phyloP scores from a whole-genome alignment of 1,140 invertebrate species.

The Lepidurus apus region DNA sequence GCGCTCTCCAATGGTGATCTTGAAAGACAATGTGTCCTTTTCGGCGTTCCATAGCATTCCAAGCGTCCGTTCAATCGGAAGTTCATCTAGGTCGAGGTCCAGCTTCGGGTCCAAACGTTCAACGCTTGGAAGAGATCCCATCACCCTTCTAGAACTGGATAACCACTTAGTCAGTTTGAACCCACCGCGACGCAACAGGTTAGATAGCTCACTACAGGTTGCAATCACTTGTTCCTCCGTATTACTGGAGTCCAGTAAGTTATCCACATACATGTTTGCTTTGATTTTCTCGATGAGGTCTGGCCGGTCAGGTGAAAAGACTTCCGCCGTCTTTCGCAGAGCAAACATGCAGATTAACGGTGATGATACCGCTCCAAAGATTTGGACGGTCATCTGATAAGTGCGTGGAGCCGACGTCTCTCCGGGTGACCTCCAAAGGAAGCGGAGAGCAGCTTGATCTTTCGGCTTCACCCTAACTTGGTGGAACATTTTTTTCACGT shows the following conservation, averaged over 20 bases:
- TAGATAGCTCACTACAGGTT: neutral
- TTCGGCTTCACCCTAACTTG: slow-evolving; percentile 26
- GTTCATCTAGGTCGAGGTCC: slow-evolving; percentile 38
- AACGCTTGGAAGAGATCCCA: neutral
- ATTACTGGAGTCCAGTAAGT: slow-evolving; percentile 31
- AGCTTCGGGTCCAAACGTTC: neutral
- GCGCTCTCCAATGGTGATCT: too few species aligned
- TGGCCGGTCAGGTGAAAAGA: too few species aligned
- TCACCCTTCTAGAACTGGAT: neutral
- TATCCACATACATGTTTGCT: slow-evolving; percentile 34
- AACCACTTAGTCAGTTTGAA: slow-evolving; percentile 18
- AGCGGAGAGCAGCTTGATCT: slow-evolving; percentile 32
- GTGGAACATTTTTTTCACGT: slow-evolving; percentile 33
- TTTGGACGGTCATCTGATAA: slow-evolving; percentile 33
- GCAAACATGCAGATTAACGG: too few species aligned
- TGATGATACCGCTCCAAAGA: too few species aligned
- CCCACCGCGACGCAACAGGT: neutral
- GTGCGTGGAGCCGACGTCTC: neutral
- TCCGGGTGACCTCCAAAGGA: slow-evolving; percentile 33
- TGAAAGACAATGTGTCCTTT: neutral
- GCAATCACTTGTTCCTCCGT: slow-evolving; percentile 32
- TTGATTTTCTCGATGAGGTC: too few species aligned
- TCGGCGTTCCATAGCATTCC: slow-evolving; percentile 24
- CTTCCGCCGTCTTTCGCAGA: too few species aligned
- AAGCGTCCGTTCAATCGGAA: slow-evolving; percentile 38